Conservation (phyloP, 2,888 invertebrate species). For the Colostygia pectinataria region DNA sequence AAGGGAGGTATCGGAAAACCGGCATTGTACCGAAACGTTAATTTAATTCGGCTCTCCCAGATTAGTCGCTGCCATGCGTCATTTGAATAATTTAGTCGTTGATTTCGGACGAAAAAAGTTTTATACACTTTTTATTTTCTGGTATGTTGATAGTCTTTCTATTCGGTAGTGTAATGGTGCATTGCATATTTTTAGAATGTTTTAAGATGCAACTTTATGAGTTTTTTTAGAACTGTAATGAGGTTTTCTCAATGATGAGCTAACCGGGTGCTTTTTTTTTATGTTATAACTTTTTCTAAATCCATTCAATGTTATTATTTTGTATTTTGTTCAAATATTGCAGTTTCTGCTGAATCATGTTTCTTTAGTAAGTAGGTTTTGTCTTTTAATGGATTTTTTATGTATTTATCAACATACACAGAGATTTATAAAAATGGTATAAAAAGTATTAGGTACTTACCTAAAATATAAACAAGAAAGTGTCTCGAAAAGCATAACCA, state of each 20-base stretch:
- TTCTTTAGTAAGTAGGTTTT: too few relatives aligned
- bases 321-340: too few relatives aligned
- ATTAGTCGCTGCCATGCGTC: conserved; percentile 50
- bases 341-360: too few relatives aligned
- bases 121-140: conserved; percentile 37
- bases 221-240: conserved; percentile 1
- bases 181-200: conserved; percentile 24
- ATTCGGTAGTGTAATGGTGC: conserved; percentile 28
- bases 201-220: conserved; percentile 13
- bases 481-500: too few relatives aligned
- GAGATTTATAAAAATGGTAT: too few relatives aligned
- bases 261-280: not conserved
- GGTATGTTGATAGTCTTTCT: conserved; percentile 29
- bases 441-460: too few relatives aligned
- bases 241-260: not conserved
- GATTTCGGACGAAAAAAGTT: conserved; percentile 49
- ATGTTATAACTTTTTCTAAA: not conserved
- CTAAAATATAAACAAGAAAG: too few relatives aligned
- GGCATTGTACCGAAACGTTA: conserved; percentile 65
- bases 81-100: conserved; percentile 70
- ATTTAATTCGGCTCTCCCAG: conserved; percentile 60
- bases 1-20: conserved; percentile 60
- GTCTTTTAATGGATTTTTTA: too few relatives aligned
- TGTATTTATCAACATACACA: too few relatives aligned
- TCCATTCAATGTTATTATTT: too few relatives aligned